Evolutionary conservation across 1,140 invertebrate genomes (phyloP), one percentile per base, ranked within the genome.

Genomic region (Monomorium pharaonis): DNA sequence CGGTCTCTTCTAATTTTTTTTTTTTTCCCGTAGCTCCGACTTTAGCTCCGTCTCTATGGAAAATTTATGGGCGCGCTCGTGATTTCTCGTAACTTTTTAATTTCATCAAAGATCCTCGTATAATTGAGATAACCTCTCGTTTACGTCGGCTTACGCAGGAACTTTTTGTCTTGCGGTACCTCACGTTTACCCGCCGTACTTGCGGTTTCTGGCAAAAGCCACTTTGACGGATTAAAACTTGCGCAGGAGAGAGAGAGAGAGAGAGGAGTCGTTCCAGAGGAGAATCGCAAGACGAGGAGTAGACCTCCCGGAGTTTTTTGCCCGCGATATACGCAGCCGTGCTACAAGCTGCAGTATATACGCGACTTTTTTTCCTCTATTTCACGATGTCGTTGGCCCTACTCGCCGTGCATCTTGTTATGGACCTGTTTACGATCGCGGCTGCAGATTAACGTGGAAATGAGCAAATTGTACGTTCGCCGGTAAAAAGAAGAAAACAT

Each of bases 231-330:
- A 76, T 27, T 16, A 10, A 27, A 76, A 76, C 16, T 67, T 37
- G 30, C 21, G 21, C 14, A 18, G 58, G 75, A 30, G 44, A n/a
- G n/a, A n/a, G n/a, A n/a, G n/a, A n/a, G n/a, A n/a, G n/a, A n/a
- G n/a, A n/a, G n/a, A 56, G 21, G 51, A 81, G 51, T 49, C 12
- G 54, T 58, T 27, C 58, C n/a, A 18, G 37, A 18, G 47, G 27
- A 33, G 47, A 72, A 72, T 51, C 47, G 47, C 16, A 27, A 54
- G 75, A 33, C 60, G 24, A 47, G 24, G 51, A 85, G 75, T 60
- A 84, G 60, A 88, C 77, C 51, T 54, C 65, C 56, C 85, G 49
- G 80, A 86, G n/a, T n/a, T 89, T 90, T 90, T 90, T 90, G 70
- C 74, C 2, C 10, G 49, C 81, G 49, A 76, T 83, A 87, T 87